These are phyloP conservation scores for Mesitornis unicolor DNA, from an alignment of 2,113 vertebrate genomes.

Conservation along the genomic window DNA sequence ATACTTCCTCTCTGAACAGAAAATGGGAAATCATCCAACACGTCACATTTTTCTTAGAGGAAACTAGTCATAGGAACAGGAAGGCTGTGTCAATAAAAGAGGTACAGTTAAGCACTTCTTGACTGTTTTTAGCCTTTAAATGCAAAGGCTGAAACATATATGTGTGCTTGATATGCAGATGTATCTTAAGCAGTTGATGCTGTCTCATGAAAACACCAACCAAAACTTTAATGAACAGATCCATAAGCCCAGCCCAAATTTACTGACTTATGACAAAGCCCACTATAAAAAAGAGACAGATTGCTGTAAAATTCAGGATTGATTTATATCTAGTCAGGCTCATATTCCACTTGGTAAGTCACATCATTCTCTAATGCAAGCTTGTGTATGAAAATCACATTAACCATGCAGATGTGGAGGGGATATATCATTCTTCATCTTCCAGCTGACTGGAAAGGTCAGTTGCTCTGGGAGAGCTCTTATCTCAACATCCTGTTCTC, in stretches of 20 bases:
- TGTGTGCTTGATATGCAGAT: neutral
- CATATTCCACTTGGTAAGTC: neutral
- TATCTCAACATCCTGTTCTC: accelerated
- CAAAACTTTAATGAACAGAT: neutral
- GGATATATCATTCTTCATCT: neutral
- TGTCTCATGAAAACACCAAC: neutral
- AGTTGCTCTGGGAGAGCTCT: neutral
- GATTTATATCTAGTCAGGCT: neutral
- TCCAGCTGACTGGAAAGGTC: neutral
- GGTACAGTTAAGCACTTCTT: conserved; percentile 33
- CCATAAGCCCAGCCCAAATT: neutral
- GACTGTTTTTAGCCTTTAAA: conserved; percentile 62
- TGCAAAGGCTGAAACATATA: neutral
- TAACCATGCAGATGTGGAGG: neutral
- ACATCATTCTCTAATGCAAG: neutral
- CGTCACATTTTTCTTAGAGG: conserved; percentile 75
- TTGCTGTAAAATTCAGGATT: neutral
- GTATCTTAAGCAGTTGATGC: neutral
- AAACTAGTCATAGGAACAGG: conserved; percentile 76
- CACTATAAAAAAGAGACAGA: neutral
- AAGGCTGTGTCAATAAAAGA: conserved; percentile 72
- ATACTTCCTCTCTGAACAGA: conserved; percentile 71
- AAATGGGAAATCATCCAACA: conserved; percentile 74
- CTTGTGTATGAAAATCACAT: neutral
- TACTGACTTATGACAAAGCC: neutral